Base-by-base conservation (phyloP, 2,797 vertebrate genomes). In the Lutjanus argentimaculatus region DNA sequence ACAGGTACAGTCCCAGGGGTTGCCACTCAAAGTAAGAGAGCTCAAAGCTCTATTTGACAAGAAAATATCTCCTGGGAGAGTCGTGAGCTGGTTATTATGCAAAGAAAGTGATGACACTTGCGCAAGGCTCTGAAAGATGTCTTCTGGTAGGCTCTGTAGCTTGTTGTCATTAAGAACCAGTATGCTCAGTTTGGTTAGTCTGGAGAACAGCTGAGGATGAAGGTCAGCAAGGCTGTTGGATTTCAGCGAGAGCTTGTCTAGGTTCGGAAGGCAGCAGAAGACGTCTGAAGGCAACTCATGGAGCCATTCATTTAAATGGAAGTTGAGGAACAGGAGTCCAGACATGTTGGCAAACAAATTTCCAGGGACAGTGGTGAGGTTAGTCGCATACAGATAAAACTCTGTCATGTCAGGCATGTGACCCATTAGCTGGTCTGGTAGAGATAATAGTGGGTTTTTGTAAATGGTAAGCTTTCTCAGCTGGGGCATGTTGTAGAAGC, bases 271-370 rank as follows among this genome's bases (percentile, higher is more conserved):
- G 55, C 96, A 96, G 75, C 91, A 93, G 82, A 98, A 97, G 1
- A 95, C 87, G 3, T 95, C 91, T 55, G 82, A 86, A 5, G 97
- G 97, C 70, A 98, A 93, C 55, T 91, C 90, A 0, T 75, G 87
- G 52, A 99, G 95, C 9, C 90, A 83, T 1, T 70, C 51, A 74
- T 97, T 98, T 11, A 89, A 83, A 56, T 96, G 95, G 13, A 97
- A 72, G 63, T 96, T 94, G 10, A 99, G 95, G 0, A 0, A 36
- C 72, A 56, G 67, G 66, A 98, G 92, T 69, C 95, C 88, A 59
- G 97, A 97, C 96, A 98, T 95, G 93, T 97, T 98, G 8, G 94
- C 89, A 52, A 98, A 98, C 83, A 96, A 79, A 82, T 96, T 96
- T 80, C 91, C 92, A 5, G 97, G 98, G 77, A 98, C 88, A 13